A percentile compares a stretch with the other conserved stretches of the same genome.
Conservation (phyloP, 1,140 invertebrate genomes). For the Sminthurides bifidus region DNA sequence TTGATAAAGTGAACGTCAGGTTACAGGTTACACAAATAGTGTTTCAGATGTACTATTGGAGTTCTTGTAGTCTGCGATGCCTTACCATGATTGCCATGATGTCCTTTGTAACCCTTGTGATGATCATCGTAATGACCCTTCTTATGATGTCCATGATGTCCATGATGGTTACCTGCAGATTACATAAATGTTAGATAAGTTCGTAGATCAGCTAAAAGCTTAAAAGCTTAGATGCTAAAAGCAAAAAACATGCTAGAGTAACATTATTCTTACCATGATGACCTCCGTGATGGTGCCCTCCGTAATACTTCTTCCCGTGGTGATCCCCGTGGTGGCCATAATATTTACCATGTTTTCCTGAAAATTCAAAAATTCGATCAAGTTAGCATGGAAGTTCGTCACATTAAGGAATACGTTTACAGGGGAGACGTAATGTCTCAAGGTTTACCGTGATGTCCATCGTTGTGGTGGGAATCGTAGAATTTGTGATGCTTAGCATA, state of each 20-base stretch:
- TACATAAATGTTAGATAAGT: neutral
- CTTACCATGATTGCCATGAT: slow-evolving; percentile 10
- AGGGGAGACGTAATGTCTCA: neutral
- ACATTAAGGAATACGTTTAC: neutral
- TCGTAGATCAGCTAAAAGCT: neutral
- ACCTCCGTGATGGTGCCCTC: slow-evolving; percentile 18
- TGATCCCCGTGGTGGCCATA: slow-evolving; percentile 14
- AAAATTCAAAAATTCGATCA: neutral
- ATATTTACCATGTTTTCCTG: slow-evolving; percentile 11
- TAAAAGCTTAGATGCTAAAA: neutral
- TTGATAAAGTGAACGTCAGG: no score
- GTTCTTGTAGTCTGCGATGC: no score
- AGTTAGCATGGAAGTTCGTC: neutral
- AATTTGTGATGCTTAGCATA: slow-evolving; percentile 19
- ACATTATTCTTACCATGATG: slow-evolving; percentile 14
- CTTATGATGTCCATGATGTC: slow-evolving; percentile 18
- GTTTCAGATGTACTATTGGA: no score
- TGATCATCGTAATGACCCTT: slow-evolving; percentile 11
- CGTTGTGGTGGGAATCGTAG: neutral
- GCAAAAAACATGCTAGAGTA: neutral
- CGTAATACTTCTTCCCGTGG: slow-evolving; percentile 22
- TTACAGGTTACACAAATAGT: no score
- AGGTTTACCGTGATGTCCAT: no score
- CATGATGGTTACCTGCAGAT: slow-evolving; percentile 8
- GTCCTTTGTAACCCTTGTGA: slow-evolving; percentile 13